Evolutionary conservation across 2,888 invertebrate genomes (phyloP), one percentile per base, ranked within the genome.

Genomic region (Limnephilus rhombicus): DNA sequence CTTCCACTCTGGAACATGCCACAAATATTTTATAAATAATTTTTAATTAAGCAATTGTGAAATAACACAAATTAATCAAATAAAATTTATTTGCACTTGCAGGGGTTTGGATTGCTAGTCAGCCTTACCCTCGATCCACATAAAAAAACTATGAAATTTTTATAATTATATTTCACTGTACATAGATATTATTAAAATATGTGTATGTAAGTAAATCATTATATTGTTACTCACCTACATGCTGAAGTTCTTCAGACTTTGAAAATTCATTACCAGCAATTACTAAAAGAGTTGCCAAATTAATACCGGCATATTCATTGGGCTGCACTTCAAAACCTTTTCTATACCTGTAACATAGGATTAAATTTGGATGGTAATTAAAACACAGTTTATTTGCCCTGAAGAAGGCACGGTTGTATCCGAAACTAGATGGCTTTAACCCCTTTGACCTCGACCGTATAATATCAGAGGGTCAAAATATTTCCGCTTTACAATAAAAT

Each of bases 251-350:
- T 94, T 98, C 98, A 80, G 98, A 99, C 95, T 98, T 98, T 92
- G 98, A 98, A 95, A 99, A 99, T 95, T 99, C 98, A 95, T 99
- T 98, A 90, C 99, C 99, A 94, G 98, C 98, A 94, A 99, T 99
- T 91, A 99, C 99, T 92, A 99, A 96, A 82, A 99, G 96, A 1
- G 99, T 99, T 80, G 99, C 99, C 94, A 99, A 97, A 96, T 99
- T 99, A 93, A 99, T 99, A 91, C 99, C 99, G 45, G 99, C 99
- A 96, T 99, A 99, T 96, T 99, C 99, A 95, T 99, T 99, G 1
- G 99, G 99, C 95, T 99, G 99, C 87, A 99, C 98, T 95, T 99
- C 99, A 95, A 99, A 99, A 89, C 99, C 99, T 95, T 99, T 98
- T 94, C 99, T 97, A 95, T 99, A 99, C 96, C 96, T 96, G 93